Evolutionary conservation across 2,113 vertebrate genomes (phyloP), one percentile per base, ranked within the genome.

Genomic region (Syngnathus scovelli): DNA sequence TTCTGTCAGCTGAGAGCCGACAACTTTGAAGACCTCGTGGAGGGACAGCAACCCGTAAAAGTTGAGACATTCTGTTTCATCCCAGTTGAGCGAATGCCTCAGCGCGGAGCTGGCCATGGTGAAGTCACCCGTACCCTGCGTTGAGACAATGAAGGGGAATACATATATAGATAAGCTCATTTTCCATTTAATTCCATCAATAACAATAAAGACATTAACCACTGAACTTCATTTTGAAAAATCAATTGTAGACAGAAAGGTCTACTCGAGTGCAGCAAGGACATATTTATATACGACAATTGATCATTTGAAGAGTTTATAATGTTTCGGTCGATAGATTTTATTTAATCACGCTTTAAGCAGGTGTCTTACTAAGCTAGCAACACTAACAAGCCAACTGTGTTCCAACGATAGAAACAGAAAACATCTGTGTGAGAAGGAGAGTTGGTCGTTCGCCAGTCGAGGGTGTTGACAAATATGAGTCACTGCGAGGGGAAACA

Each of bases 41-140:
- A 95, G 91, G 44, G 94, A 94, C 71, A 94, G 78, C 93, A 95
- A 93, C 70, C 92, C 93, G 69, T 95, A 95, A 79, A 94, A 94
- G 70, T 90, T 91, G 58, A 94, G 81, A 78, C 92, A 94, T 56
- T 94, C 94, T 0, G 92, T 93, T 87, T 95, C 95, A 73, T 95
- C 94, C 94, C 94, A 96, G 76, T 80, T 78, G 49, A 89, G 81
- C 11, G 84, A 84, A 62, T 86, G 58, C 44, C 83, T 80, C 68
- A 80, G 73, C 21, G 84, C 70, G 70, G 72, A 71, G 2, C 69
- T 65, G 44, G 86, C 85, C 92, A 93, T 91, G 43, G 37, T 83
- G 41, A 33, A 36, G 41, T 72, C 58, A 62, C 55, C 33, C 67
- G 68, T 21, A 21, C 54, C 51, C 82, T 74, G 55, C 46, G 48